Conservation (phyloP, 2,888 invertebrate genomes). For the Idaea aversata region DNA sequence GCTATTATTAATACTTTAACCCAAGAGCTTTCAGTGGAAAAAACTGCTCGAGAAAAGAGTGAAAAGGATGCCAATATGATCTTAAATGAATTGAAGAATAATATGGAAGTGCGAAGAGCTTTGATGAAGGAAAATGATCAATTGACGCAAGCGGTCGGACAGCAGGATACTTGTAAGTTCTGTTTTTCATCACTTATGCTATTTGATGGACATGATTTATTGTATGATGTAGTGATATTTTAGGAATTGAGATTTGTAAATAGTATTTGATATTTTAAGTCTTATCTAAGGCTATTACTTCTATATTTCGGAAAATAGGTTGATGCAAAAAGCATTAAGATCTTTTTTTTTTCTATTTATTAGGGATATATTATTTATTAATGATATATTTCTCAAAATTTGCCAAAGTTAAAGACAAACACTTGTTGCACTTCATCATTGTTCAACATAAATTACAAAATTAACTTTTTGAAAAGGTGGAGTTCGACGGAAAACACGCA, state of each 20-base stretch:
- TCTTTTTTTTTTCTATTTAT: too few relatives aligned
- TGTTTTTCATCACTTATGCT: constrained; percentile 13
- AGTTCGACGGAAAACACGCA: not conserved
- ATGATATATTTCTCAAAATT: too few relatives aligned
- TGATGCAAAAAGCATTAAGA: too few relatives aligned
- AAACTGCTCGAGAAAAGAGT: constrained; percentile 35
- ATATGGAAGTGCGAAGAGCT: constrained; percentile 33
- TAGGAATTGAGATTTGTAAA: not conserved
- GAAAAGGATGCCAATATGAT: constrained; percentile 24
- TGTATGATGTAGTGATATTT: constrained; percentile 13
- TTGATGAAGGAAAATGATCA: constrained; percentile 57
- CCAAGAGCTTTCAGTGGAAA: constrained; percentile 48
- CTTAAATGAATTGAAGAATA: constrained; percentile 31
- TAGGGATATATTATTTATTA: too few relatives aligned
- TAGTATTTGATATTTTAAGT: too few relatives aligned
- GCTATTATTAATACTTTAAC: constrained; percentile 40
- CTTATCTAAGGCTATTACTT: too few relatives aligned
- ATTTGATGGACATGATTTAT: constrained; percentile 6
- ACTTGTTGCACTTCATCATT: too few relatives aligned
- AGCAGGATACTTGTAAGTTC: constrained; percentile 59
- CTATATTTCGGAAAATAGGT: too few relatives aligned
- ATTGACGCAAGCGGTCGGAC: constrained; percentile 47
- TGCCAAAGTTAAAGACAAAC: too few relatives aligned
- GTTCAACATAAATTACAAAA: not conserved
- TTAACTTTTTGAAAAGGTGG: not conserved